Percentiles rank a stretch among this genome's conserved stretches.
Evolutionary conservation across 2,888 invertebrate genomes (phyloP).

Genomic region (Heliconius hortense): DNA sequence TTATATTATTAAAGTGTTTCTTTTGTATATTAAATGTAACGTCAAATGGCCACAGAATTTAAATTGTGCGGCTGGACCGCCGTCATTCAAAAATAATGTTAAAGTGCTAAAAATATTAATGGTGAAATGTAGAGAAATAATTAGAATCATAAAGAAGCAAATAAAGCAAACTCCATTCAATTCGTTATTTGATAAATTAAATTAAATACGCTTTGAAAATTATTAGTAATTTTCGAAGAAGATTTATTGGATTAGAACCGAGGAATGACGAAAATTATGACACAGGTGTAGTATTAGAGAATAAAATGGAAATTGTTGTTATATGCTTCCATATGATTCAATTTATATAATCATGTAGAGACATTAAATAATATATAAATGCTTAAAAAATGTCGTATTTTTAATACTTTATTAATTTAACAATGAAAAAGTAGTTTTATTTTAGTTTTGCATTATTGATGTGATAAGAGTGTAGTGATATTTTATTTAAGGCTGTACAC

Average conservation of each 20-base stretch:
- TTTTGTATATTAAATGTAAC: background rate
- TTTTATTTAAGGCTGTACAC: slow-evolving; percentile 35
- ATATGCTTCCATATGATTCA: too few species aligned
- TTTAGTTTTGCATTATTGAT: slow-evolving; percentile 45
- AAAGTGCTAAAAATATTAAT: background rate
- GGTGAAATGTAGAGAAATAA: background rate
- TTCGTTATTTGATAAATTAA: background rate
- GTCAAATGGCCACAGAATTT: background rate
- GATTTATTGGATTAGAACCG: too few species aligned
- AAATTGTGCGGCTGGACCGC: slow-evolving; percentile 7
- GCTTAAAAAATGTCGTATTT: slow-evolving; percentile 8
- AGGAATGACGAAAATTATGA: too few species aligned
- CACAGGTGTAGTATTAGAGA: too few species aligned
- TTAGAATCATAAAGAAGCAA: background rate
- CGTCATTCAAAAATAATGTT: background rate
- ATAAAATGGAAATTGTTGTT: too few species aligned
- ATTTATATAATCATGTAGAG: background rate
- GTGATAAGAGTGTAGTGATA: slow-evolving; percentile 60
- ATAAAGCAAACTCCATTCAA: background rate
- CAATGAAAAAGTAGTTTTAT: slow-evolving; percentile 23
- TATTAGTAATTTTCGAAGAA: too few species aligned
- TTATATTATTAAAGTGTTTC: background rate
- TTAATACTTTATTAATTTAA: slow-evolving; percentile 38
- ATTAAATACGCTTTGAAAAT: too few species aligned
- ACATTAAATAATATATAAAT: background rate